Percentiles rank a stretch among this genome's conserved stretches.
These are phyloP conservation scores for Cryptoprocta ferox DNA, from an alignment of 2,797 vertebrate species.

Conservation along the genomic window DNA sequence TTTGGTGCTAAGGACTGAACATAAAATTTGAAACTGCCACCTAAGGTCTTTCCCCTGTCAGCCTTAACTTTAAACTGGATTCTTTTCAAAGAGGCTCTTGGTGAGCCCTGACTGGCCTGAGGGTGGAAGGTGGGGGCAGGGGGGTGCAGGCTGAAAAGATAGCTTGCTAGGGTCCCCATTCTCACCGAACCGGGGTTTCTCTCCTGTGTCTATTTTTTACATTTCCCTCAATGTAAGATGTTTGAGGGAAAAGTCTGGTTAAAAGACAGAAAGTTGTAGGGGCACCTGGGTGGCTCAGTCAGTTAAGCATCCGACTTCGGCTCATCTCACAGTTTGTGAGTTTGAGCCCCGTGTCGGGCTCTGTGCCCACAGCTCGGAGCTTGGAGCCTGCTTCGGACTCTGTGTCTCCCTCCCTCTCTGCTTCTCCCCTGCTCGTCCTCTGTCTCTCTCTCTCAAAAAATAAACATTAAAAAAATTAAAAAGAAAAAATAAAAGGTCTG, in stretches of 20 bases:
- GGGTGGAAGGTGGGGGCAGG: background rate
- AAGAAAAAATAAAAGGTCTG: background rate
- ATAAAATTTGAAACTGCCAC: constrained; percentile 25
- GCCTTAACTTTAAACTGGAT: background rate
- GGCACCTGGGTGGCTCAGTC: no score
- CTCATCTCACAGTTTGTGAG: no score
- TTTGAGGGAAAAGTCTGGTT: constrained; percentile 8
- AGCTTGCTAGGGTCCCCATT: background rate
- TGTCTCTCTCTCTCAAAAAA: no score
- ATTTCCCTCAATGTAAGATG: background rate
- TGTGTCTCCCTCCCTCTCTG: no score
- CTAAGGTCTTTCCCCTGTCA: background rate
- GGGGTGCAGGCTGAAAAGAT: background rate
- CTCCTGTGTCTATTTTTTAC: background rate
- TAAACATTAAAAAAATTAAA: background rate
- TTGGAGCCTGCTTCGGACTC: no score
- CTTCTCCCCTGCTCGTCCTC: no score
- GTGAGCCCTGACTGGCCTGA: background rate
- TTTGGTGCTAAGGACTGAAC: constrained; percentile 14
- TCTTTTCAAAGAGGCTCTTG: constrained; percentile 10
- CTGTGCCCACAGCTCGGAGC: no score
- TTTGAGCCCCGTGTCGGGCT: no score
- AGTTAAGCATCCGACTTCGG: no score
- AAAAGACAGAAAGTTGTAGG: background rate
- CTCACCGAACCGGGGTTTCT: background rate